These are phyloP conservation scores for Falco naumanni DNA, from an alignment of 2,797 vertebrate species.

Conservation along the genomic window DNA sequence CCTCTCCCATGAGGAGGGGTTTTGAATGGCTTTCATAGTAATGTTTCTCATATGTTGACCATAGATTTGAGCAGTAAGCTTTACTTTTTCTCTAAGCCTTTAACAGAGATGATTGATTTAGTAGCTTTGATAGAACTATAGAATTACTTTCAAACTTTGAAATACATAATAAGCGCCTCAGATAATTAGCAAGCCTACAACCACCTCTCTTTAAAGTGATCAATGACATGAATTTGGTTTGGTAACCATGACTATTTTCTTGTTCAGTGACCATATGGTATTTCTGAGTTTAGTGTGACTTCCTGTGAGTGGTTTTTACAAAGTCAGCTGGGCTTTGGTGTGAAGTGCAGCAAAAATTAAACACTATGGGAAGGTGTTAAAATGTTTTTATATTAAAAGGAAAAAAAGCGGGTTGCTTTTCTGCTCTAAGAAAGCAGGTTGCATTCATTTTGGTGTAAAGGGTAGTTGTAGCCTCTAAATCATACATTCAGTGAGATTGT, in stretches of 20 bases:
- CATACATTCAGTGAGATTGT: rapidly evolving
- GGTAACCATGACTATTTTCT: conserved; percentile 30
- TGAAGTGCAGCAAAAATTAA: conserved; percentile 49
- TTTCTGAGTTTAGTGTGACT: conserved; percentile 56
- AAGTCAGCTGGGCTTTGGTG: conserved; percentile 41
- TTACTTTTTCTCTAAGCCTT: conserved; percentile 38
- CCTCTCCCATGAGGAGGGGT: conserved; percentile 57
- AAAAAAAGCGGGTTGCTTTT: not conserved
- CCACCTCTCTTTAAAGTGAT: conserved; percentile 41
- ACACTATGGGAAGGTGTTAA: conserved; percentile 6
- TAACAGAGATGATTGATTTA: conserved; percentile 56
- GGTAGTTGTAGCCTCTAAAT: not conserved
- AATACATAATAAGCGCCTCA: conserved; percentile 46
- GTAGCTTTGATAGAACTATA: conserved; percentile 35
- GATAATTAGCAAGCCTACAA: conserved; percentile 38
- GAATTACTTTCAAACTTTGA: conserved; percentile 55
- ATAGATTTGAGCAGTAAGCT: conserved; percentile 34
- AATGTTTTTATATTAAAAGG: not conserved
- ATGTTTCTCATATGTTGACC: conserved; percentile 68
- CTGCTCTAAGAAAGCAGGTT: not conserved
- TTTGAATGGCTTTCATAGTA: conserved; percentile 58
- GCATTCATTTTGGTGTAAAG: not conserved
- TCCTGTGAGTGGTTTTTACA: conserved; percentile 49
- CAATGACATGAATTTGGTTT: conserved; percentile 49
- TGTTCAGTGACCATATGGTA: conserved; percentile 13